Evolutionary conservation across 2,888 invertebrate genomes (phyloP).

Genomic region (Octonoba sinensis): DNA sequence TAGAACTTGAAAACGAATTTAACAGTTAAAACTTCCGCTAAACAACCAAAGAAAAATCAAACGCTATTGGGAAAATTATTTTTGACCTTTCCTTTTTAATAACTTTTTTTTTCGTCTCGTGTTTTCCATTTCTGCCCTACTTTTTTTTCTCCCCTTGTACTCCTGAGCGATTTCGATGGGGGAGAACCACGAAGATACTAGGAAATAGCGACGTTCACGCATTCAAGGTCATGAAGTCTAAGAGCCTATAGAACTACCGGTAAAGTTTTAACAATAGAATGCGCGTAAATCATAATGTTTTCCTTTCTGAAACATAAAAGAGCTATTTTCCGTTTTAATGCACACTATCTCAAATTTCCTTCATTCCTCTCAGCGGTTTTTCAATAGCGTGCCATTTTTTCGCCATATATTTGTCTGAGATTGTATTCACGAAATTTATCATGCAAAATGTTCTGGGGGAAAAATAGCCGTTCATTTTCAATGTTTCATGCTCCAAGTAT

Average conservation of each 20-base stretch:
- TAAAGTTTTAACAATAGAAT: constrained; percentile 18
- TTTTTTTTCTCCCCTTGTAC: background rate
- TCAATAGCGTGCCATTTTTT: too few species aligned
- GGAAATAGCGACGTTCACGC: too few species aligned
- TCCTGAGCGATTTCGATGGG: too few species aligned
- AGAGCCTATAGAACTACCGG: background rate
- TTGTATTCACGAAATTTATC: too few species aligned
- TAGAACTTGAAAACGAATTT: too few species aligned
- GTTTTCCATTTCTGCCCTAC: background rate
- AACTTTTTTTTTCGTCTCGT: background rate
- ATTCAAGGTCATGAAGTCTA: background rate
- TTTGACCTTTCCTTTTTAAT: background rate
- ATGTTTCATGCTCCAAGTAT: too few species aligned
- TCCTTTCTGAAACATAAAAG: background rate
- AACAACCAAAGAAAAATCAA: constrained; percentile 19
- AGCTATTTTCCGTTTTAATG: constrained; percentile 11
- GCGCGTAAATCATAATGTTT: constrained; percentile 31
- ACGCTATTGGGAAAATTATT: background rate
- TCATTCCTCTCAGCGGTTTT: too few species aligned
- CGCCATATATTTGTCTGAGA: too few species aligned
- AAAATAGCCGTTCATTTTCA: too few species aligned
- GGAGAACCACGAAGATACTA: too few species aligned
- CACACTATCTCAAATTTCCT: background rate
- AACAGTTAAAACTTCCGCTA: background rate
- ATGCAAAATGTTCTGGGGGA: too few species aligned